Evolutionary conservation across 2,113 vertebrate species (phyloP).

Genomic region (Phyllopteryx taeniolatus): DNA sequence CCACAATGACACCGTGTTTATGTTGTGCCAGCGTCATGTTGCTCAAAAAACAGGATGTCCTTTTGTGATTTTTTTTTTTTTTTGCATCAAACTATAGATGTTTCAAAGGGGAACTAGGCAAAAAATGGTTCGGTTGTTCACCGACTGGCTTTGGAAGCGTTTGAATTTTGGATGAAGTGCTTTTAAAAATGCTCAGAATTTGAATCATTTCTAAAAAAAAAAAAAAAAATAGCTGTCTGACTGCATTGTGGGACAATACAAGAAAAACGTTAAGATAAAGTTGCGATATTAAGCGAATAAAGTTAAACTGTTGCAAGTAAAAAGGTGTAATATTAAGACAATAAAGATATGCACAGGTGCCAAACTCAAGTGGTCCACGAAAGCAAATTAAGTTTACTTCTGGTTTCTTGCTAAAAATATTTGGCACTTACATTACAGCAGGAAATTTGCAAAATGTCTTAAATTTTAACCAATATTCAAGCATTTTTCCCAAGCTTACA

Average conservation of each 20-base stretch:
- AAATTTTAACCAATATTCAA: no score
- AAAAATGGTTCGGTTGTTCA: background rate
- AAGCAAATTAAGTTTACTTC: no score
- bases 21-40: background rate
- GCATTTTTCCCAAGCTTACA: no score
- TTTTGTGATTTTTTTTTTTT: background rate
- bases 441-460: no score
- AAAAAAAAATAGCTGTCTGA: background rate
- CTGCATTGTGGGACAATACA: no score
- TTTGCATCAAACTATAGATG: background rate
- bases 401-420: no score
- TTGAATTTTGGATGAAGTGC: background rate
- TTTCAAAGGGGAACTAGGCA: background rate
- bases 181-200: background rate
- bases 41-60: background rate
- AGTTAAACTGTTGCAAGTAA: background rate
- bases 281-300: background rate
- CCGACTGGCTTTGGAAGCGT: background rate
- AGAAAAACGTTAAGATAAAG: background rate
- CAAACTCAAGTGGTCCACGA: no score
- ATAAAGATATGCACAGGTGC: background rate
- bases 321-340: background rate
- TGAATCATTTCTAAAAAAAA: background rate
- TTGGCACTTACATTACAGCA: no score
- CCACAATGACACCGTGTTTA: conserved; percentile 13